A percentile compares a stretch with the other conserved stretches of the same genome.
Conservation (phyloP, 2,113 vertebrate genomes). For the Leptobrachium leishanense region DNA sequence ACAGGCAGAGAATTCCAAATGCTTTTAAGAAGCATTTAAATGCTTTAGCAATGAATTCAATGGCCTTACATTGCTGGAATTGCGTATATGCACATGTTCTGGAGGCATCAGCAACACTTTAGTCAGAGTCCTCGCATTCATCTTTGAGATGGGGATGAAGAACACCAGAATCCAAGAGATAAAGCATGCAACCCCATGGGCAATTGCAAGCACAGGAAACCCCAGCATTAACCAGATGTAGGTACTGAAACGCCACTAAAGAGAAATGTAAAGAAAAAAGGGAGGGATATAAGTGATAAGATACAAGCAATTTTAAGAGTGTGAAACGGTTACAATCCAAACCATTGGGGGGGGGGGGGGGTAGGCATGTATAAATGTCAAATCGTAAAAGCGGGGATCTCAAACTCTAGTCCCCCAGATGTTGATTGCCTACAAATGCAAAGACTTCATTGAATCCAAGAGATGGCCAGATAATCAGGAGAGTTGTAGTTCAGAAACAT, state of each 20-base stretch:
- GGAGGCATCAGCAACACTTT: slow-evolving; percentile 70
- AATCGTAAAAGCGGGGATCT: no score
- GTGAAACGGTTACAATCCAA: no score
- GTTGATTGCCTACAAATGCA: no score
- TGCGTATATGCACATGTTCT: slow-evolving; percentile 56
- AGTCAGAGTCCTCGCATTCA: slow-evolving; percentile 63
- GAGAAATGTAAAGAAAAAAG: fast-evolving
- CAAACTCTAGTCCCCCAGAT: no score
- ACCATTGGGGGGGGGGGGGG: no score
- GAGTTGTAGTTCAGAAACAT: no score
- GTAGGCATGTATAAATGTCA: no score
- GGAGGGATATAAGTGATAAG: not conserved
- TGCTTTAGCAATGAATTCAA: not conserved
- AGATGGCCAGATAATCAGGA: no score
- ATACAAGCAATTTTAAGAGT: no score
- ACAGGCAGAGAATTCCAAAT: no score
- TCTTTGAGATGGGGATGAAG: slow-evolving; percentile 74
- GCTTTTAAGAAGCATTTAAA: no score
- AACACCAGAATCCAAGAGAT: slow-evolving; percentile 73
- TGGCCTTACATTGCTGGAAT: slow-evolving; percentile 50
- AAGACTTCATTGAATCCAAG: no score
- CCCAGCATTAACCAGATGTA: slow-evolving; percentile 71
- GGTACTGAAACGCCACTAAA: slow-evolving; percentile 57
- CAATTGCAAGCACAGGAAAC: slow-evolving; percentile 64
- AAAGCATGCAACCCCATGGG: slow-evolving; percentile 70